A percentile compares a stretch with the other conserved stretches of the same genome.
Evolutionary conservation across 2,888 invertebrate genomes (phyloP).

Genomic region (Stramonita haemastoma): DNA sequence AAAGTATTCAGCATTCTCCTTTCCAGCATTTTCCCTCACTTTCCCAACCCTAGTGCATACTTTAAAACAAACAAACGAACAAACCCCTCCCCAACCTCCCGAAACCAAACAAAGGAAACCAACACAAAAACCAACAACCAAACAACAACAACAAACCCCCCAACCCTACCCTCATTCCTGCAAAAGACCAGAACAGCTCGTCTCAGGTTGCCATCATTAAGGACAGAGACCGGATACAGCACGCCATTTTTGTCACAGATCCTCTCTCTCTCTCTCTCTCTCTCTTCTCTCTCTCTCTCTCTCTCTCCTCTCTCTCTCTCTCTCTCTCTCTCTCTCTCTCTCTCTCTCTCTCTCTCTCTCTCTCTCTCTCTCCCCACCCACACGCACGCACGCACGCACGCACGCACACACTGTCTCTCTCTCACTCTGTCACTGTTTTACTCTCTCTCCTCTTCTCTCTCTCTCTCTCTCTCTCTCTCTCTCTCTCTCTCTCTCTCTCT

Average conservation of each 20-base stretch:
- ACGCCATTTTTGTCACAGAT: too few relatives aligned
- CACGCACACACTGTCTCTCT: slow-evolving; percentile 83
- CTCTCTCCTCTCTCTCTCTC: too few relatives aligned
- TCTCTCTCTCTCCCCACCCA: slow-evolving; percentile 93
- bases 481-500: background rate
- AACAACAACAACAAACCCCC: slow-evolving; percentile 94
- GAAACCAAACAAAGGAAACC: slow-evolving; percentile 72
- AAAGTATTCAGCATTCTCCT: background rate
- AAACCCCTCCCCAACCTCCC: background rate
- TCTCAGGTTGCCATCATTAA: too few relatives aligned
- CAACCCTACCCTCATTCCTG: too few relatives aligned
- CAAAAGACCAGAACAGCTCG: too few relatives aligned
- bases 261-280: background rate
- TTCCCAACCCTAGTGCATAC: background rate
- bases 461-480: background rate
- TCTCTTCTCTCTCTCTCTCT: too few relatives aligned
- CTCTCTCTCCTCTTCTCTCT: background rate
- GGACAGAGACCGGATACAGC: too few relatives aligned
- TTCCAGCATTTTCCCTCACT: background rate
- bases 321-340: slow-evolving; percentile 17
- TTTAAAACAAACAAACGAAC: background rate
- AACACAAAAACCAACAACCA: slow-evolving; percentile 78
- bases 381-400: slow-evolving; percentile 94
- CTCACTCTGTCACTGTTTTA: background rate
- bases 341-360: too few relatives aligned